Evolutionary conservation across 30 jellyfish, hydroid and myxozoan genomes (phyloP).

Genomic region (Cassiopea andromeda): DNA sequence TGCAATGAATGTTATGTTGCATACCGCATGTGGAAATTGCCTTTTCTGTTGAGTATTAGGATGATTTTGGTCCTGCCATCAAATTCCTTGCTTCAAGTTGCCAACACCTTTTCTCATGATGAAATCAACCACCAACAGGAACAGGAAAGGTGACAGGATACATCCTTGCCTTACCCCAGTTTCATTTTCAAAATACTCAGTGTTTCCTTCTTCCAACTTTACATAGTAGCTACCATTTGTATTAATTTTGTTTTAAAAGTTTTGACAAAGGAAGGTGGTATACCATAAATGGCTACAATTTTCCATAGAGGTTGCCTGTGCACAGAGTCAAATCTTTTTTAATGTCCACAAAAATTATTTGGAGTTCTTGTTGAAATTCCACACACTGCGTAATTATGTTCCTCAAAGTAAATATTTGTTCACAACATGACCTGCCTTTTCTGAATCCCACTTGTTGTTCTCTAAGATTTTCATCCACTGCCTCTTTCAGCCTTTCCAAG

Average conservation of each 20-base stretch:
- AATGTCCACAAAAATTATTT: background rate
- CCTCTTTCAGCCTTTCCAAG: background rate
- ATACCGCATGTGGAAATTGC: background rate
- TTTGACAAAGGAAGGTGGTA: background rate
- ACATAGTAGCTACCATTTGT: background rate
- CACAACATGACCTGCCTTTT: background rate
- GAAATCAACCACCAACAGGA: background rate
- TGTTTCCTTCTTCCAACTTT: background rate
- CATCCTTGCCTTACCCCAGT: background rate
- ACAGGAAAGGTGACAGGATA: background rate
- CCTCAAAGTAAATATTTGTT: background rate
- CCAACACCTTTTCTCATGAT: background rate
- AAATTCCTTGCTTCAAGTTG: background rate
- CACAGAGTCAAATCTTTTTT: background rate
- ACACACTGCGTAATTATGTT: background rate
- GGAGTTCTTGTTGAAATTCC: background rate
- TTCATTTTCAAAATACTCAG: background rate
- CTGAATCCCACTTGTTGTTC: background rate
- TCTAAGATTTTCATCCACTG: background rate
- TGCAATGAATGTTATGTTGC: background rate
- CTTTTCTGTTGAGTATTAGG: background rate
- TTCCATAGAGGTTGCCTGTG: background rate
- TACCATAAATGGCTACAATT: background rate
- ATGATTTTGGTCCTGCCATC: background rate
- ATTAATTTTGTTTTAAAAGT: no score